Evolutionary conservation across 1,140 invertebrate species (phyloP), one percentile per base, ranked within the genome.

Genomic region (Bombus turneri): DNA sequence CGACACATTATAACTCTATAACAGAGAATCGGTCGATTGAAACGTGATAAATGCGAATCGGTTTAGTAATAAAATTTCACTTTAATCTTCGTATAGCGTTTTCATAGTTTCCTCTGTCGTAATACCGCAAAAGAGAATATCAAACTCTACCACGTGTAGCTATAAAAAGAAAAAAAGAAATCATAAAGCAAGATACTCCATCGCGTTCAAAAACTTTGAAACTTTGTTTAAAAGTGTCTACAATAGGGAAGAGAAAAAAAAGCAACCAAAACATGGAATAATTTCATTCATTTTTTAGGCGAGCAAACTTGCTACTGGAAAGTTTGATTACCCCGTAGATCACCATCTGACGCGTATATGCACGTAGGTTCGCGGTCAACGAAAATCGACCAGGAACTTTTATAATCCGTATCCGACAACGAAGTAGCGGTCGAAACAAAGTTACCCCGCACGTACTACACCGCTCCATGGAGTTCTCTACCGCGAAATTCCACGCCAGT

Each of bases 401-500:
- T 85, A 73, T 80, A 72, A 85, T 80, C 68, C 43, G 76, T 62
- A 76, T 28, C 47, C 83, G 68, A 53, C 68, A 73, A 81, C 69
- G 37, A 73, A 43, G 47, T 62, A 47, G n/a, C 31, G 53, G 47
- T 12, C 69, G 80, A 59, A 68, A 83, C 72, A 75, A 76, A 76
- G 81, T 76, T 68, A 76, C 41, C 25, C 15, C n/a, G 68, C 79
- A 34, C 37, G 66, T 59, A 72, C 79, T 66, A 81, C 53, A 62
- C 8, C 28, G 1, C 22, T 22, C 8, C 28, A 13, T 12, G 31
- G 41, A 79, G 31, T 66, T 69, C 41, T 25, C n/a, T 9, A 47
- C 64, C 66, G 41, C 66, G 39, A 71, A 79, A 78, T 84, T 76
- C 73, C 62, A 43, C 47, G 62, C 43, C 13, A 47, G 57, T 83